Percentiles rank a stretch among this genome's conserved stretches.
These are phyloP conservation scores for Halocaridina rubra DNA, from an alignment of 2,888 invertebrate genomes.

Conservation along the genomic window DNA sequence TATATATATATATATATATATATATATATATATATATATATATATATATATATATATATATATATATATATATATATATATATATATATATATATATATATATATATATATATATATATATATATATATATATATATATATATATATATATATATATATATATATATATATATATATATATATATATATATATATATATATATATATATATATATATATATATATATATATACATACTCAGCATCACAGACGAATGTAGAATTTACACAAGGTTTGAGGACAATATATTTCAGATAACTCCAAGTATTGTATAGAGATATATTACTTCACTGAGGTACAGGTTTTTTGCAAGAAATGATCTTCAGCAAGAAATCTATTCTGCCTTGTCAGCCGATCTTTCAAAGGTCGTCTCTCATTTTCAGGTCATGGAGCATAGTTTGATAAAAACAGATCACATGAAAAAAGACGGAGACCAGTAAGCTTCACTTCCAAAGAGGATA, in stretches of 20 bases:
- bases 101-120: not conserved
- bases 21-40: slow-evolving; percentile 8
- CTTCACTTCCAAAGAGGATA: too few relatives aligned
- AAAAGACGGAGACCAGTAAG: too few relatives aligned
- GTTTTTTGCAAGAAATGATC: too few relatives aligned
- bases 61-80: slow-evolving; percentile 5
- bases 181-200: slow-evolving; percentile 8
- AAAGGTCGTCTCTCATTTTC: too few relatives aligned
- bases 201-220: slow-evolving; percentile 8
- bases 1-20: slow-evolving; percentile 8
- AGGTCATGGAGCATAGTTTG: too few relatives aligned
- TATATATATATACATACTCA: slow-evolving; percentile 1
- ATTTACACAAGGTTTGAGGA: not conserved
- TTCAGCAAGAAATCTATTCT: too few relatives aligned
- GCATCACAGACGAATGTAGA: not conserved
- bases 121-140: not conserved
- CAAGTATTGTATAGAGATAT: too few relatives aligned
- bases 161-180: slow-evolving; percentile 8
- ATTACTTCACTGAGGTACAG: too few relatives aligned
- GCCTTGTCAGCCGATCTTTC: too few relatives aligned
- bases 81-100: slow-evolving; percentile 8
- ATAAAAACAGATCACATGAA: too few relatives aligned
- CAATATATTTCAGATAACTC: too few relatives aligned
- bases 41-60: slow-evolving; percentile 8
- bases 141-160: not conserved